Base-by-base conservation (phyloP, 2,888 invertebrate species). In the Catonia carolina region DNA sequence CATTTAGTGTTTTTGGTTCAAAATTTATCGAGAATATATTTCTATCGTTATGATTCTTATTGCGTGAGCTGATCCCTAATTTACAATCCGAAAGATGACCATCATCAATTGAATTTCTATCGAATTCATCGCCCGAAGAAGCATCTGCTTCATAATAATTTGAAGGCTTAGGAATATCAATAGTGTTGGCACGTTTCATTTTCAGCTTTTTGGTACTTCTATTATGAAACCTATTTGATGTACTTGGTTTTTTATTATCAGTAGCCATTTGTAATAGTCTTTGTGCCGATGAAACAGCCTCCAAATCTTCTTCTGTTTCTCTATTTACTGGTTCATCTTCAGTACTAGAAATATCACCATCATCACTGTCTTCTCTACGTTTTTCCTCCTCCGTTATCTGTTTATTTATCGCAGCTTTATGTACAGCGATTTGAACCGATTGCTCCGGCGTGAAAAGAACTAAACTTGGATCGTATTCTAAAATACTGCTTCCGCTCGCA, bases 101-200 rank as follows among this genome's bases (percentile, higher is more conserved):
- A 55, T 63, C 62, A 33, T 67, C 67, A 6, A 65, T 64, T 27
- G 66, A 63, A 1, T 59, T 62, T 20, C 77, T 77, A 48, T 78
- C 78, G 15, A 77, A 76, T 57, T 74, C 74, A 59, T 71, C 72
- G 53, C 72, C 71, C 45, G 74, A 74, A 61, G 72, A 74, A 55
- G 66, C 65, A 36, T 67, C 67, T 39, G 65, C 65, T 39, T 68
- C 67, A 49, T 69, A 68, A 69, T 47, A 75, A 74, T 68, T 81
- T 72, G 78, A 63, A 0, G 83, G 81, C 67, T 87, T 87, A 0
- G 90, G 89, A 69, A 91, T 89, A 68, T 91, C 90, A 61, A 91
- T 89, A 1, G 92, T 92, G 65, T 92, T 92, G 2, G 91, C 90
- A 14, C 91, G 80, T 72, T 90, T 91, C 83, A 91, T 87, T 66